Base-by-base conservation (phyloP, 1,140 invertebrate species). In the Episyrphus balteatus region DNA sequence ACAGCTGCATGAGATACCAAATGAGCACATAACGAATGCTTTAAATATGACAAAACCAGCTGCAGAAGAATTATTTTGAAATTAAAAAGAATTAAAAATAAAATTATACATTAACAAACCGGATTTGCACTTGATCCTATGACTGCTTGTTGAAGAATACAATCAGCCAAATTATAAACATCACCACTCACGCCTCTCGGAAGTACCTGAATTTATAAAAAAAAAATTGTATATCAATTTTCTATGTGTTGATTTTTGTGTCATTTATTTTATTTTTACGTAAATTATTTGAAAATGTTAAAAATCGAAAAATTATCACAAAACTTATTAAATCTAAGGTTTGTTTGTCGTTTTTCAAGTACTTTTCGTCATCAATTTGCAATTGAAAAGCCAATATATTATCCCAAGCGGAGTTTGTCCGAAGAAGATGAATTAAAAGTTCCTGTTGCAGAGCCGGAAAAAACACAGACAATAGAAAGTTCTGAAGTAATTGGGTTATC, bases 101-200 rank as follows among this genome's bases (percentile, higher is more conserved):
- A 21, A 13, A 13, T 33, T 1, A 37, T 1, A 9, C 2, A 19
- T 3, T 10, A 21, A 48, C 48, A 49, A 18, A 67, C 64, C 42
- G 55, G 58, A 72, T 95, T 95, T 3, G 92, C 92, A 21, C 86
- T 88, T 37, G 86, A 87, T 46, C 91, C 92, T 44, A 93, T 87
- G 51, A 94, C 75, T 0, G 91, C 90, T 70, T 95, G 91, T 62
- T 93, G 86, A 19, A 96, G 73, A 51, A 97, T 87, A 68, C 89
- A 91, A 66, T 95, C 91, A 36, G 89, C 86, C 50, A 94, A 71
- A 71, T 92, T 90, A 64, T 92, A 92, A 1, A 91, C 83, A 77
- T 92, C 89, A 14, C 89, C 89, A 59, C 85, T 88, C 1, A 92
- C 87, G 31, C 88, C 87, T 66, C 86, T 68, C 1, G 87, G 87